Evolutionary conservation across 2,888 invertebrate genomes (phyloP).

Genomic region (Protophormia terraenovae): DNA sequence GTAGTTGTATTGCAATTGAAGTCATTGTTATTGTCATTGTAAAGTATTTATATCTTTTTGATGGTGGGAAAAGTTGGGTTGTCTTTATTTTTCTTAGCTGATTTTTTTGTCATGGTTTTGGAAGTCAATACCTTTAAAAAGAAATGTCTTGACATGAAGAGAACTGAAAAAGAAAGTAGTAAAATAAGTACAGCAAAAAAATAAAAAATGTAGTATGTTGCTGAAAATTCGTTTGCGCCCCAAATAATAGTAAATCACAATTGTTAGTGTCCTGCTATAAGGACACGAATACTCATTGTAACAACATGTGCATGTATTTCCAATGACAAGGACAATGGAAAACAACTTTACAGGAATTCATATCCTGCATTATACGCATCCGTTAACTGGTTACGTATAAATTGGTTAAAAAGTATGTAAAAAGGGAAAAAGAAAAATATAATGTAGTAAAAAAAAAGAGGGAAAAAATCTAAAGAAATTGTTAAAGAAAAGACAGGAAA

Average conservation of each 20-base stretch:
- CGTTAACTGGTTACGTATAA: constrained; percentile 51
- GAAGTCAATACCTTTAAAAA: neutral
- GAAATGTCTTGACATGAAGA: neutral
- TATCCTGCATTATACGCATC: constrained; percentile 60
- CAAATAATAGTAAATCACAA: constrained; percentile 25
- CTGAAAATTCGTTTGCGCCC: neutral
- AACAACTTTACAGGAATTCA: constrained; percentile 47
- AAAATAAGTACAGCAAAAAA: neutral
- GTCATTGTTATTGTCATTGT: constrained; percentile 21
- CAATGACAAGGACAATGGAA: constrained; percentile 44
- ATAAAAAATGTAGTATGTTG: neutral
- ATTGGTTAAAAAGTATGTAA: neutral
- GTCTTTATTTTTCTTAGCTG: neutral
- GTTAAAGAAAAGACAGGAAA: neutral
- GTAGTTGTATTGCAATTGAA: constrained; percentile 13
- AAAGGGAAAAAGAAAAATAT: neutral
- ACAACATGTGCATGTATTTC: neutral
- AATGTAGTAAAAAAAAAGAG: neutral
- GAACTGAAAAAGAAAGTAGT: neutral
- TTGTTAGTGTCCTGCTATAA: constrained; percentile 13
- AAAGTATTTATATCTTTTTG: constrained; percentile 13
- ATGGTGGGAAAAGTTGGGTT: neutral
- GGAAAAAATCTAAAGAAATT: neutral
- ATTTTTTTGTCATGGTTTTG: neutral
- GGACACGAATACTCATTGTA: neutral